These are phyloP conservation scores for Cyprinus carpio DNA, from an alignment of 2,113 vertebrate species.

Conservation along the genomic window DNA sequence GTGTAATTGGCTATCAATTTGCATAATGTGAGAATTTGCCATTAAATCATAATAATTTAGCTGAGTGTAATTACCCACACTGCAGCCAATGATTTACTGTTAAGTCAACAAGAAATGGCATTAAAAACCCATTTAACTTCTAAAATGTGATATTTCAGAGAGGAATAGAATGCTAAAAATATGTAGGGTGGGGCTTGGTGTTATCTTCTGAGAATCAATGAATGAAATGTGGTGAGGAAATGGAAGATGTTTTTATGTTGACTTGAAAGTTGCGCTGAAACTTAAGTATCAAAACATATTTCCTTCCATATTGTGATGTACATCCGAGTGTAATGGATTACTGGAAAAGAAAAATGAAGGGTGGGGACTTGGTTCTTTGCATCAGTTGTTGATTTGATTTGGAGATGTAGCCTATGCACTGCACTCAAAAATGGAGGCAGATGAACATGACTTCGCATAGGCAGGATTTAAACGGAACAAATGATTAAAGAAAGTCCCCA, in stretches of 20 bases:
- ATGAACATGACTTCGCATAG: background rate
- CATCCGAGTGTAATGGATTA: background rate
- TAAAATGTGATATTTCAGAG: background rate
- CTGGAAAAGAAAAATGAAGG: background rate
- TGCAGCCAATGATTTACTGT: background rate
- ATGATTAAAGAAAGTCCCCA: no score
- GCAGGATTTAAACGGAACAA: background rate
- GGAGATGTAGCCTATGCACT: background rate
- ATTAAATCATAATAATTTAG: slow-evolving; percentile 27
- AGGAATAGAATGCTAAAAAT: background rate
- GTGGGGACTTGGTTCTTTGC: background rate
- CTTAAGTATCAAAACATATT: background rate
- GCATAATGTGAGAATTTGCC: slow-evolving; percentile 1
- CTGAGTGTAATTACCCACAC: slow-evolving; percentile 2
- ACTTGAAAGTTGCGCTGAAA: background rate
- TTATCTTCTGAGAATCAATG: background rate
- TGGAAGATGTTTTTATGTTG: background rate
- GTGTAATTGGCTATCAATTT: background rate
- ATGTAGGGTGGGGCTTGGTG: background rate
- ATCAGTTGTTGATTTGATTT: background rate
- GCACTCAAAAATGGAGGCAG: background rate
- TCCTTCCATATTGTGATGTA: background rate
- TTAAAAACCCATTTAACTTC: background rate
- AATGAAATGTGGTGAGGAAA: background rate
- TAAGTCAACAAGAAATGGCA: background rate